phyloP scores from a whole-genome alignment of 2,797 vertebrate genomes.

The Smutsia gigantea region DNA sequence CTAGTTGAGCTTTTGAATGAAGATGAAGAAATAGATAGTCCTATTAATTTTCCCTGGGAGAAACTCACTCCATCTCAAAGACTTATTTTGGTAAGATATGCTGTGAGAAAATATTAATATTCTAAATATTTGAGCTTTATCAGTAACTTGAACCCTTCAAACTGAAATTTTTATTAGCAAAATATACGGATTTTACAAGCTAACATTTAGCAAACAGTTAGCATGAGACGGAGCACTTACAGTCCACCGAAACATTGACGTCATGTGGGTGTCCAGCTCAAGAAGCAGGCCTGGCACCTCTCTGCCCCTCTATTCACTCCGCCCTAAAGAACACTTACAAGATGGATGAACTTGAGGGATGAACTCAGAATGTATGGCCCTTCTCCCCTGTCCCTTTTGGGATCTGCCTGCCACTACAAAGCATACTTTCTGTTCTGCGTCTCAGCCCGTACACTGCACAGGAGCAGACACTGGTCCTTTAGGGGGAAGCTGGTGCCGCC shows the following conservation, averaged over 20 bases:
- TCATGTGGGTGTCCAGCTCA: background rate
- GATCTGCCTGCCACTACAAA: background rate
- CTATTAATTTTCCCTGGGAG: constrained; percentile 83
- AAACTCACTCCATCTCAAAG: constrained; percentile 84
- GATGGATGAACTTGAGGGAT: background rate
- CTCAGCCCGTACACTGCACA: background rate
- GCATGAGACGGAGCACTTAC: background rate
- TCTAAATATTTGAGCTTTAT: background rate
- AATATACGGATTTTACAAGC: background rate
- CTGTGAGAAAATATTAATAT: background rate
- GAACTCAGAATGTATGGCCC: background rate
- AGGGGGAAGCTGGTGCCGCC: background rate
- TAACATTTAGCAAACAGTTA: background rate
- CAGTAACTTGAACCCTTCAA: background rate
- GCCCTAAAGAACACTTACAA: background rate
- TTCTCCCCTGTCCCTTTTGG: background rate
- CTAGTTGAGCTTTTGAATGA: constrained; percentile 41
- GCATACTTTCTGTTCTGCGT: background rate
- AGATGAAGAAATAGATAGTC: background rate
- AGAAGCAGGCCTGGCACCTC: background rate
- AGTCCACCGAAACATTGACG: background rate
- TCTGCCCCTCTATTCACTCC: background rate
- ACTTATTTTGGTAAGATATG: constrained; percentile 84
- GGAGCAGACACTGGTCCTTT: no score
- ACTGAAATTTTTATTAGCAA: background rate